Conservation (phyloP, 2,888 invertebrate genomes). For the Petrolisthes cinctipes region DNA sequence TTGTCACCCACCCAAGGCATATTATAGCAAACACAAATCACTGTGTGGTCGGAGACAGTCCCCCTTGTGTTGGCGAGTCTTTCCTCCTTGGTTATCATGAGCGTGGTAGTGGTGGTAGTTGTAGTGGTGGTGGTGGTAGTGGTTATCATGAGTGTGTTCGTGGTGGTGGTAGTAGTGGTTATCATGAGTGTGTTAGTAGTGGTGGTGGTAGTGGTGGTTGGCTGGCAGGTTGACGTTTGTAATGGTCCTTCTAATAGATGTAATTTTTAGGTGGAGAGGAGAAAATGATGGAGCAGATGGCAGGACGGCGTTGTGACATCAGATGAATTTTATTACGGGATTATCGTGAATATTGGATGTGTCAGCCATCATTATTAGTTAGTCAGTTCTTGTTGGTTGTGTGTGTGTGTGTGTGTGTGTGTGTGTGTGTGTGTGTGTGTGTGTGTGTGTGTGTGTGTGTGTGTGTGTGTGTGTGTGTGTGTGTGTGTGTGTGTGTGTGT, state of each 20-base stretch:
- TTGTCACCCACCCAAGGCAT: too few relatives aligned
- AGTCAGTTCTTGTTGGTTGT: neutral
- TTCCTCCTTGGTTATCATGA: neutral
- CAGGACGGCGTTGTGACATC: neutral
- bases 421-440: neutral
- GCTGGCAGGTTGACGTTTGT: neutral
- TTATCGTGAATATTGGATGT: slow-evolving; percentile 9
- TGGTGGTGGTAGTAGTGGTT: neutral
- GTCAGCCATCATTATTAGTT: neutral
- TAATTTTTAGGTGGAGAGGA: neutral
- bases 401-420: neutral
- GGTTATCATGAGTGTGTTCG: neutral
- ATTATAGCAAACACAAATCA: too few relatives aligned
- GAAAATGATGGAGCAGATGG: neutral
- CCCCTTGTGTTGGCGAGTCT: too few relatives aligned
- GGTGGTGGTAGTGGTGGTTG: neutral
- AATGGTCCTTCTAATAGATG: neutral
- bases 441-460: slow-evolving; percentile 43
- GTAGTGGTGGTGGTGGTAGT: neutral
- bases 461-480: slow-evolving; percentile 30
- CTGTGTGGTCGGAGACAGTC: too few relatives aligned
- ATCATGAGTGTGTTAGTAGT: neutral
- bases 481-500: slow-evolving; percentile 26
- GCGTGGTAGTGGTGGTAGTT: neutral
- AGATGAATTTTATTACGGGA: slow-evolving; percentile 10